These are phyloP conservation scores for Tanytarsus gracilentus DNA, from an alignment of 2,888 invertebrate genomes.

Conservation along the genomic window DNA sequence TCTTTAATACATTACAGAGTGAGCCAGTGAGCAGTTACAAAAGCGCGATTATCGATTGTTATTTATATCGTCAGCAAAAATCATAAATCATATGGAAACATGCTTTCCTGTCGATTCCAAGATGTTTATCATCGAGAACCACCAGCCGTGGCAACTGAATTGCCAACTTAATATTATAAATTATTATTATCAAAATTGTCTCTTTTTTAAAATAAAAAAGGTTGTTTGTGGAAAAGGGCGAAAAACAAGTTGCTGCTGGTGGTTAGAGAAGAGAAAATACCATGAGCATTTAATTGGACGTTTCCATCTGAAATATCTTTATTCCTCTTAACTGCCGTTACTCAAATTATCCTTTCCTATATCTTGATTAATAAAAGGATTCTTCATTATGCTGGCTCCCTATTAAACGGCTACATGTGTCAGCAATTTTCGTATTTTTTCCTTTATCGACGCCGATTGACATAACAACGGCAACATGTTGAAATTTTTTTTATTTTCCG, in stretches of 20 bases:
- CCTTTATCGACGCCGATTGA: not conserved
- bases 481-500: not conserved
- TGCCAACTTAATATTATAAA: not conserved
- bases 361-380: conserved; percentile 1
- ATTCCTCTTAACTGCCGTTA: conserved; percentile 12
- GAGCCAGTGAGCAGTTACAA: not conserved
- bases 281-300: conserved; percentile 1
- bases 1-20: conserved; percentile 5
- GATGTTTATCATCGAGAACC: conserved; percentile 22
- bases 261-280: not conserved
- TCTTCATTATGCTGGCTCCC: not conserved
- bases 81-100: conserved; percentile 27
- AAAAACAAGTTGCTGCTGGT: no score
- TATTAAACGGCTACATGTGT: conserved; percentile 27
- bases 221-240: no score
- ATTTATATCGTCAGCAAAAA: conserved; percentile 18
- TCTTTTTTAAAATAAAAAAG: not conserved
- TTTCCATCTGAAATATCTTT: not conserved
- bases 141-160: conserved; percentile 1
- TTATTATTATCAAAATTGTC: not conserved
- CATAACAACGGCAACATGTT: not conserved
- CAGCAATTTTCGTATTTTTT: conserved; percentile 19
- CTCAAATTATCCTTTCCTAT: conserved; percentile 12
- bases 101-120: conserved; percentile 21
- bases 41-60: conserved; percentile 17